Base-by-base conservation (phyloP, 2,888 invertebrate genomes). In the Microctonus hyperodae region DNA sequence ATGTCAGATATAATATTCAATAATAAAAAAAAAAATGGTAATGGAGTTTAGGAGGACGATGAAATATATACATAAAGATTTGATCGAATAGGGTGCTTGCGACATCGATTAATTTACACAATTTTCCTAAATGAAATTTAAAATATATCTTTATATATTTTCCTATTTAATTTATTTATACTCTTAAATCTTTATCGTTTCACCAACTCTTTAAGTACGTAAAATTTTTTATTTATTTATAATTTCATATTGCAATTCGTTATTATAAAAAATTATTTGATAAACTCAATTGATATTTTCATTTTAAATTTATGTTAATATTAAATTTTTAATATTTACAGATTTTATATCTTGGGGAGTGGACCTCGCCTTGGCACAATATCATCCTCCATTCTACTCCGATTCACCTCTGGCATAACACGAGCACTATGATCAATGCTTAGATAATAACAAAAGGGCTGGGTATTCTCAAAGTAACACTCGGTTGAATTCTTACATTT, bases 351-450 rank as follows among this genome's bases (percentile, higher is more conserved):
- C 13, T 40, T 56, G 22, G 13, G 25, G 31, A 16, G 40, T 40
- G 28, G 60, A 64, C 50, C 44, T 44, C 16, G 44, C 63, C 61
- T 59, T 64, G 25, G n/a, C 37, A 59, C 22, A 53, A 59, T 69
- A 57, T 57, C 33, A 50, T 44, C 16, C 44, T n/a, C 64, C 55
- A 58, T 63, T 65, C 53, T 65, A 62, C 48, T 67, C 37, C 35
- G 59, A 63, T 74, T 78, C 72, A 76, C 76, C 78, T 77, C 73
- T 78, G 77, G 73, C 76, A 76, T 77, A 78, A 78, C 78, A 79
- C 77, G 77, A 79, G 76, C 75, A 76, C 66, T 67, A 68, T 75
- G 72, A 77, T 77, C 72, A 74, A 72, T 72, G 72, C 70, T 50
- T 62, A 70, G 76, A 76, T 76, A 76, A 58, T 51, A 56, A 68